Evolutionary conservation across 2,113 vertebrate genomes (phyloP).

Genomic region (Larimichthys polyactis): DNA sequence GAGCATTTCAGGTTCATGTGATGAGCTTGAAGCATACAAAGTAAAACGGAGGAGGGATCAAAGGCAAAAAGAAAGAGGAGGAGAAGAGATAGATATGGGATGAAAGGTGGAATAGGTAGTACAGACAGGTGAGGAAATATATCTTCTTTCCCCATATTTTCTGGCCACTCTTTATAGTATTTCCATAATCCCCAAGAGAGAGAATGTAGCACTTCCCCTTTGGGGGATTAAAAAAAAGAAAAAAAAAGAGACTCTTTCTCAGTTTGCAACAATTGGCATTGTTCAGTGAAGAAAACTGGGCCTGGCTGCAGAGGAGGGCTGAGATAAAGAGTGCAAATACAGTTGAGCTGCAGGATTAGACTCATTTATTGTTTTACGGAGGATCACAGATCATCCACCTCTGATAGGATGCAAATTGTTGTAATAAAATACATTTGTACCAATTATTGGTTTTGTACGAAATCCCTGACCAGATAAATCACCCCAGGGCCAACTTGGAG

Average conservation of each 20-base stretch:
- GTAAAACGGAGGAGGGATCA: conserved; percentile 46
- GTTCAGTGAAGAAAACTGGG: conserved; percentile 61
- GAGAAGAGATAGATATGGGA: conserved; percentile 45
- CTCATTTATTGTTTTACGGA: conserved; percentile 57
- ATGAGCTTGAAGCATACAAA: conserved; percentile 61
- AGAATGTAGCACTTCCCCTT: conserved; percentile 60
- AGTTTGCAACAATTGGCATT: conserved; percentile 70
- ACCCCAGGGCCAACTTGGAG: neutral
- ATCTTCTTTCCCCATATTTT: conserved; percentile 27
- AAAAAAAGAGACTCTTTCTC: conserved; percentile 50
- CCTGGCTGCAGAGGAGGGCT: conserved; percentile 57
- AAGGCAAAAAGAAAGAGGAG: conserved; percentile 43
- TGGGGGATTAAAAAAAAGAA: conserved; percentile 64
- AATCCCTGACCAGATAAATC: conserved; percentile 25
- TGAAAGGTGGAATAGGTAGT: conserved; percentile 65
- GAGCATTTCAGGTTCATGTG: conserved; percentile 65
- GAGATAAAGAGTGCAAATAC: conserved; percentile 72
- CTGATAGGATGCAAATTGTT: conserved; percentile 23
- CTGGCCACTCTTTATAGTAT: conserved; percentile 50
- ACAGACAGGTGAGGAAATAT: conserved; percentile 64
- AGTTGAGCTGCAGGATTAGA: conserved; percentile 67
- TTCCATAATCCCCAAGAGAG: conserved; percentile 69
- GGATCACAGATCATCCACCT: conserved; percentile 48
- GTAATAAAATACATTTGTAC: conserved; percentile 29
- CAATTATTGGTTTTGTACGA: conserved; percentile 37